Conservation (phyloP, 2,888 invertebrate genomes). For the Dione juno region DNA sequence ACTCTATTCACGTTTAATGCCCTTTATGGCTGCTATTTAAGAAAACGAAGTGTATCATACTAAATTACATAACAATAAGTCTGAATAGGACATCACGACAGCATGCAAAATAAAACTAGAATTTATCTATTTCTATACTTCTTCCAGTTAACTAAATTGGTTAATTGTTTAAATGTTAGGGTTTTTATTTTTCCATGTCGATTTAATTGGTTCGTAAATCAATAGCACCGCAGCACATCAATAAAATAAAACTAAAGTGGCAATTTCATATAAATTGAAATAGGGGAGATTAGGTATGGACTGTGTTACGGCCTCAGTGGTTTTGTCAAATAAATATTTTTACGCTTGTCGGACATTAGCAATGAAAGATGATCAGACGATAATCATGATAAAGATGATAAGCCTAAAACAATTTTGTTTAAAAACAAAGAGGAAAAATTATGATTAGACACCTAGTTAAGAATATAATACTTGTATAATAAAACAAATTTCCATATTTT, state of each 20-base stretch:
- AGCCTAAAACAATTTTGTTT: neutral
- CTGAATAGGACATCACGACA: neutral
- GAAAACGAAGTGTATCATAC: neutral
- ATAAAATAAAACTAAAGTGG: slow-evolving; percentile 68
- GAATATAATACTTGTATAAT: no score
- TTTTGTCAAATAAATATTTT: slow-evolving; percentile 47
- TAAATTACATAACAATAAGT: neutral
- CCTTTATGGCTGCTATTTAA: neutral
- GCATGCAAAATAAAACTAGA: neutral
- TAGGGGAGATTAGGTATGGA: slow-evolving; percentile 61
- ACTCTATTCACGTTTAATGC: neutral
- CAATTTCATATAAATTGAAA: slow-evolving; percentile 73
- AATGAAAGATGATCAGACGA: slow-evolving; percentile 5
- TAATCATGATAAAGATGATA: no score
- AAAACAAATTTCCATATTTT: slow-evolving; percentile 4
- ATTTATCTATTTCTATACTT: slow-evolving; percentile 19
- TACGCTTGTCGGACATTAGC: slow-evolving; percentile 45
- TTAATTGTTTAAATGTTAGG: slow-evolving; percentile 49
- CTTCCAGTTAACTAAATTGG: slow-evolving; percentile 42
- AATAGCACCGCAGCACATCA: slow-evolving; percentile 67
- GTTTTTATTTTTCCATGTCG: slow-evolving; percentile 52
- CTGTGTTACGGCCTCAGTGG: slow-evolving; percentile 50
- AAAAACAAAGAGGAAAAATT: no score
- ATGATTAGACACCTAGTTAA: no score
- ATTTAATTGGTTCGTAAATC: slow-evolving; percentile 76